Percentiles rank a stretch among this genome's conserved stretches.
These are phyloP conservation scores for Acronicta leporina DNA, from an alignment of 2,888 invertebrate species.

Conservation along the genomic window DNA sequence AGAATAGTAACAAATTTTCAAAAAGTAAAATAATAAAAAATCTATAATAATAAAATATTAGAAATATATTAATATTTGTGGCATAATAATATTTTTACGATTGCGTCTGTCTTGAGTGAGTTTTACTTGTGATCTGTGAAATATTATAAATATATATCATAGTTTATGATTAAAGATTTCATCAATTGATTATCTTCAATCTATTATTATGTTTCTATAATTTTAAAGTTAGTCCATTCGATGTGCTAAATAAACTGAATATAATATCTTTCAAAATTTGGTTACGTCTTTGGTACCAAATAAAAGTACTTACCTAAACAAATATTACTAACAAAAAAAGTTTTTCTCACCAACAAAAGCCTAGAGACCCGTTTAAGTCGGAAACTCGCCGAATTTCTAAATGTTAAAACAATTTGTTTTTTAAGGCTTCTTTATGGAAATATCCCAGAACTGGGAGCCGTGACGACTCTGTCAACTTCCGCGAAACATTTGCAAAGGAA, in stretches of 20 bases:
- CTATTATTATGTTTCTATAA: background rate
- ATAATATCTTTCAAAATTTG: conserved; percentile 4
- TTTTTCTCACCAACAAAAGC: conserved; percentile 47
- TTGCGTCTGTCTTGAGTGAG: no score
- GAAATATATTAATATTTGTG: no score
- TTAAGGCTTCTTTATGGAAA: conserved; percentile 67
- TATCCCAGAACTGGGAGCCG: conserved; percentile 44
- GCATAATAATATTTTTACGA: no score
- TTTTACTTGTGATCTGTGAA: no score
- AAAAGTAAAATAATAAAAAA: no score
- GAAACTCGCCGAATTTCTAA: conserved; percentile 65
- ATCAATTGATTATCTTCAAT: no score
- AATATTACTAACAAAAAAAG: conserved; percentile 40
- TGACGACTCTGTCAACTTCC: conserved; percentile 66
- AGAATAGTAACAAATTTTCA: no score
- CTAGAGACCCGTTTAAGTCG: conserved; percentile 43
- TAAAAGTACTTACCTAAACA: conserved; percentile 33
- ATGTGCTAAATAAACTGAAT: background rate
- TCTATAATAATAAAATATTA: no score
- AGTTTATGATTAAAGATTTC: no score
- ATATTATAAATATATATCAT: no score
- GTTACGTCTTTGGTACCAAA: conserved; percentile 5
- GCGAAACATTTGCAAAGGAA: conserved; percentile 54
- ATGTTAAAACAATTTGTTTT: conserved; percentile 74
- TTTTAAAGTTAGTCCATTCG: background rate